Percentiles rank a stretch among this genome's conserved stretches.
Evolutionary conservation across 1,140 invertebrate genomes (phyloP).

Genomic region (Bombus superbus): DNA sequence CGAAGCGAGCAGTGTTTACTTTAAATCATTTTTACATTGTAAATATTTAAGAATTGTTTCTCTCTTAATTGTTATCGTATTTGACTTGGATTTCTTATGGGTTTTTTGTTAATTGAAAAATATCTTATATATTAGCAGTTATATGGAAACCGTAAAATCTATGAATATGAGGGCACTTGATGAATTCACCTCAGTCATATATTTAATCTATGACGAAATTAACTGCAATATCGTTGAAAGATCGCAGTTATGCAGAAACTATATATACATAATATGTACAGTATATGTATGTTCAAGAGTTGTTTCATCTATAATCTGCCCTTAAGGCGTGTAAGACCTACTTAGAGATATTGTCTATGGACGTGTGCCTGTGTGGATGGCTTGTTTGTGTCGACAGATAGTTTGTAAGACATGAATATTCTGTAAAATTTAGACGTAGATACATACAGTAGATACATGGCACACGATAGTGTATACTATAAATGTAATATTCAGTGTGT

Average conservation of each 20-base stretch:
- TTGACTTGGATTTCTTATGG: background rate
- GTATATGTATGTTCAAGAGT: background rate
- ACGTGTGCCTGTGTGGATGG: background rate
- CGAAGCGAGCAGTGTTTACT: too few species aligned
- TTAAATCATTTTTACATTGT: background rate
- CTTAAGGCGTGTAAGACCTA: background rate
- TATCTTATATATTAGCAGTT: too few species aligned
- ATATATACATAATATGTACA: background rate
- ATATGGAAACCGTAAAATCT: too few species aligned
- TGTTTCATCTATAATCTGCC: too few species aligned
- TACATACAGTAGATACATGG: too few species aligned
- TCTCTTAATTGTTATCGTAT: background rate
- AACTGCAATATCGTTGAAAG: background rate
- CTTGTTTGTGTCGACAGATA: too few species aligned
- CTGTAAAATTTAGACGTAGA: background rate
- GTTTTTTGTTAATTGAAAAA: too few species aligned
- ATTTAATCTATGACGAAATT: background rate
- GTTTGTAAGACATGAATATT: background rate
- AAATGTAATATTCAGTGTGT: too few species aligned
- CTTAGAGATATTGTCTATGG: background rate
- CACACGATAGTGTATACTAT: too few species aligned
- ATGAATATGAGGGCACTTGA: background rate
- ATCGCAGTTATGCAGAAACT: background rate
- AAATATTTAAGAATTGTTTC: background rate
- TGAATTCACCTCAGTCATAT: background rate